These are phyloP conservation scores for Trisateles emortualis DNA, from an alignment of 2,888 invertebrate species.

Conservation along the genomic window DNA sequence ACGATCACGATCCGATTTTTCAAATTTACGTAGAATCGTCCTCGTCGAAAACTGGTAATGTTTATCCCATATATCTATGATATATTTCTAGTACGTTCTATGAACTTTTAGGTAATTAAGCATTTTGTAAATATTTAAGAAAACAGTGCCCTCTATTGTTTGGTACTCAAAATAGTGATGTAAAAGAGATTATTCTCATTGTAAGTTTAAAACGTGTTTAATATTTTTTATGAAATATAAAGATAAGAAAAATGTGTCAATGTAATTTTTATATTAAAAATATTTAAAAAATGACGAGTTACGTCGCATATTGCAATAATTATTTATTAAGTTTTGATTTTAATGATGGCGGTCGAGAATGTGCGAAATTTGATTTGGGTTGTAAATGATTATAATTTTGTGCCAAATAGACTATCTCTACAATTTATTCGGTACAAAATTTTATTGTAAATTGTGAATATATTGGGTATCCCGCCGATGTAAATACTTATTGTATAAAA, in stretches of 20 bases:
- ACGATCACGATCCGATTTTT: conserved; percentile 54
- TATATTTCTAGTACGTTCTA: conserved; percentile 98
- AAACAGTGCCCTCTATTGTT: conserved; percentile 41
- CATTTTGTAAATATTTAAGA: conserved; percentile 71
- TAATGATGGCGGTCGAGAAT: conserved; percentile 47
- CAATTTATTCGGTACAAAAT: conserved; percentile 84
- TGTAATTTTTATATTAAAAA: conserved; percentile 50
- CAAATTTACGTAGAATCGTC: conserved; percentile 52
- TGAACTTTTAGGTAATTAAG: conserved; percentile 90
- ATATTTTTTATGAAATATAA: conserved; percentile 46
- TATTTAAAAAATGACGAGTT: conserved; percentile 58
- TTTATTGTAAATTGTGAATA: conserved; percentile 57
- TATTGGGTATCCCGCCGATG: conserved; percentile 67
- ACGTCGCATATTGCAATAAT: conserved; percentile 56
- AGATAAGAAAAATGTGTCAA: conserved; percentile 38
- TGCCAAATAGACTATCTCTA: conserved; percentile 82
- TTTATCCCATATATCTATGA: conserved; percentile 99
- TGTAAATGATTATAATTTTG: conserved; percentile 71
- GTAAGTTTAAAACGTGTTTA: conserved; percentile 46
- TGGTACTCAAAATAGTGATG: conserved; percentile 53
- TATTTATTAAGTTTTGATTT: conserved; percentile 47
- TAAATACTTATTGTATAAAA: conserved; percentile 57
- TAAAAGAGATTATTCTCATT: conserved; percentile 58
- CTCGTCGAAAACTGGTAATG: conserved; percentile 89
- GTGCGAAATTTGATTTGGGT: conserved; percentile 38